phyloP scores from a whole-genome alignment of 2,797 vertebrate species.

The Cichlasoma orientale region DNA sequence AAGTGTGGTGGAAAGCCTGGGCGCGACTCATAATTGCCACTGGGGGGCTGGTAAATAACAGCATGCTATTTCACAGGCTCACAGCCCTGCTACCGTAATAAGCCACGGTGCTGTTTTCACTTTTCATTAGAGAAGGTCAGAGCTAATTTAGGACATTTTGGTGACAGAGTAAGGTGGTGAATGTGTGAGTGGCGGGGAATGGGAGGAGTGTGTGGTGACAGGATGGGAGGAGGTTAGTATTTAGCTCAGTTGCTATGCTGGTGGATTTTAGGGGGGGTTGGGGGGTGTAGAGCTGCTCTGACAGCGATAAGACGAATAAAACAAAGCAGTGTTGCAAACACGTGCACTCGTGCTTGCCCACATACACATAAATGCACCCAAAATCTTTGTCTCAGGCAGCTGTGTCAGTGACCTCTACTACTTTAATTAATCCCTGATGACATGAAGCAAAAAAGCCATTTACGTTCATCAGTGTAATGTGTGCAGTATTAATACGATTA shows the following conservation, averaged over 20 bases:
- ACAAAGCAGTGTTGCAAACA: slow-evolving; percentile 9
- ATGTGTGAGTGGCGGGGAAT: slow-evolving; percentile 11
- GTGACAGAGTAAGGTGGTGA: slow-evolving; percentile 29
- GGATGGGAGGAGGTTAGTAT: slow-evolving; percentile 9
- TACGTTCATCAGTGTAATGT: slow-evolving; percentile 39
- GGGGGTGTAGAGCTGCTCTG: slow-evolving; percentile 14
- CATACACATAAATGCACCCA: neutral
- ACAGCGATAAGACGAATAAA: slow-evolving; percentile 42
- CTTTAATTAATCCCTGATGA: slow-evolving; percentile 37
- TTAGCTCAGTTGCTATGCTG: slow-evolving; percentile 47
- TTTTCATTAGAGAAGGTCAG: slow-evolving; percentile 75
- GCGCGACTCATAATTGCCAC: slow-evolving; percentile 62
- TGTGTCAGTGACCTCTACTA: slow-evolving; percentile 29
- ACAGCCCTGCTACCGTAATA: slow-evolving; percentile 27
- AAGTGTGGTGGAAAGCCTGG: slow-evolving; percentile 46
- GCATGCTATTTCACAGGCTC: slow-evolving; percentile 58
- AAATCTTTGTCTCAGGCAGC: slow-evolving; percentile 21
- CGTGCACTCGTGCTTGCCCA: neutral
- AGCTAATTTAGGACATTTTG: slow-evolving; percentile 71
- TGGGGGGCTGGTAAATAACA: slow-evolving; percentile 68
- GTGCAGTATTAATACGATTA: slow-evolving; percentile 28
- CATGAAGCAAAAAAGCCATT: slow-evolving; percentile 38
- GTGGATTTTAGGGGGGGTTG: neutral
- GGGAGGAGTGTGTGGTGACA: slow-evolving; percentile 26
- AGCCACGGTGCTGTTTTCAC: slow-evolving; percentile 55